Base-by-base conservation (phyloP, 2,888 invertebrate genomes). In the Brenthis ino region DNA sequence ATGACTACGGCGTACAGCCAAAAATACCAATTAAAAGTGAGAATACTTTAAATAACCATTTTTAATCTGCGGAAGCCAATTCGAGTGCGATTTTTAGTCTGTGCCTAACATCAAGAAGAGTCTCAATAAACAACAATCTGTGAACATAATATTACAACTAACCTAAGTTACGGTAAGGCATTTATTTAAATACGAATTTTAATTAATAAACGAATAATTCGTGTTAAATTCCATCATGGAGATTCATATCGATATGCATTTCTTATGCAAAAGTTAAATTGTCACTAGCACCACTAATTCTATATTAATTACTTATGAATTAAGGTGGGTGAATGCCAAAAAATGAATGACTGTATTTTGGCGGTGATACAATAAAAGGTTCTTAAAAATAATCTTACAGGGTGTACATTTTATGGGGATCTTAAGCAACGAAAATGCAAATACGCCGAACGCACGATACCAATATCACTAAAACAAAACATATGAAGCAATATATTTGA, bases 111-210 rank as follows among this genome's bases (percentile, higher is more conserved):
- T 57, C 70, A 47, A 58, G 58, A 33, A 14, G 48, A 58, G 58
- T 57, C 24, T 60, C 48, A 70, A 80, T 80, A 79, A 75, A 78
- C 78, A 77, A 79, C 76, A 75, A 80, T 81, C 80, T 83, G 77
- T 37, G 33, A 63, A 72, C 74, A 72, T 79, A 82, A 57, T 56
- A 48, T 68, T 77, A 77, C 71, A 70, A 73, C 78, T 83, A 83
- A 74, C 76, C 82, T 86, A 86, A 70, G 74, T 77, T 85, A 83
- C 86, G 88, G 87, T 88, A 88, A 87, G 85, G 83, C 81, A 77
- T 79, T 60, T 67, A 67, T 51, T 67, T 67, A 63, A 67, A 67
- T 67, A 67, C 55, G 67, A 69, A 57, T 67, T 60, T 65, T 63
- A 51, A 65, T 69, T 69, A 58, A 71, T 69, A 61, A 65, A 64